Evolutionary conservation across 2,888 invertebrate species (phyloP), one percentile per base, ranked within the genome.

Genomic region (Synergus itoensis): DNA sequence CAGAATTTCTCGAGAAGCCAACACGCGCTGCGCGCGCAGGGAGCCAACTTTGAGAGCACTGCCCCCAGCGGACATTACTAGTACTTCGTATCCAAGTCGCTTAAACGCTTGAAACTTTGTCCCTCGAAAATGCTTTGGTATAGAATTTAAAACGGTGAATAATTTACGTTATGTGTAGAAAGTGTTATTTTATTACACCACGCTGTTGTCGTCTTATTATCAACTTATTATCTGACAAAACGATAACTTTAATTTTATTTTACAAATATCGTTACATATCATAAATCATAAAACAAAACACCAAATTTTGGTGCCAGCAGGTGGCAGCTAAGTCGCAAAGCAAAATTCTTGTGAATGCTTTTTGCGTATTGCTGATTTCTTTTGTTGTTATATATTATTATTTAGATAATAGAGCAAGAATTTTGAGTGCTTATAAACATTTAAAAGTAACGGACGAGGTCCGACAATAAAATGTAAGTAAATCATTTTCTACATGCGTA

Each of bases 381-480:
- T 53, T 65, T 73, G 36, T 73, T 73, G 36, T 69, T 69, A 36
- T 53, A n/a, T 40, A 73, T 53, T 73, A 73, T 53, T 73, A 73
- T 73, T 73, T 73, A 73, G 36, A 73, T 11, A n/a, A 73, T 73
- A n/a, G n/a, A 53, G 53, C 28, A 73, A 53, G 36, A 73, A 53
- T 36, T 36, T 7, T 53, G 1, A 73, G 53, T 73, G n/a, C 73
- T 40, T n/a, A 73, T 48, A 40, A 73, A 57, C n/a, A 53, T 53
- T 73, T 53, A 11, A 36, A 40, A 53, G 73, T 36, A 21, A 36
- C 48, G 36, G 53, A 16, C 36, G n/a, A 53, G 53, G 18, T 11
- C 1, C n/a, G n/a, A 28, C 40, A 53, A 53, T 73, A 53, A 53
- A 73, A 53, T 73, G 40, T 53, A 73, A 28, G 73, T 73, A 18